Evolutionary conservation across 2,888 invertebrate species (phyloP).

Genomic region (Cantharis lateralis): DNA sequence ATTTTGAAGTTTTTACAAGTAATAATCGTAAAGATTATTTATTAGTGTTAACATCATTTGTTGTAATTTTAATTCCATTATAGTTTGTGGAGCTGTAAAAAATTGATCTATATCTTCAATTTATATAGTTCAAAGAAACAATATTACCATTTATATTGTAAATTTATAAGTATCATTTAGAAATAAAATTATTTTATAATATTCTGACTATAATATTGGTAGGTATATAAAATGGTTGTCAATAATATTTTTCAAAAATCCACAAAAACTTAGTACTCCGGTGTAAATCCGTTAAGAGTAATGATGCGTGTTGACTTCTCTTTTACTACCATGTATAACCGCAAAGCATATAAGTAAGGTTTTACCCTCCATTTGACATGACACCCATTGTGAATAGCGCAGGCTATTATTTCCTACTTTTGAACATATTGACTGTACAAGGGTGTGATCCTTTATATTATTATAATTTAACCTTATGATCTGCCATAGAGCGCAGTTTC

Average conservation of each 20-base stretch:
- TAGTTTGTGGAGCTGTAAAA: not conserved
- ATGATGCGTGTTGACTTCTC: constrained; percentile 33
- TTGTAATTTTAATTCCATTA: not conserved
- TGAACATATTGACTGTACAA: constrained; percentile 54
- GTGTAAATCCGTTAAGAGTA: constrained; percentile 37
- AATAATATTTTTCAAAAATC: not conserved
- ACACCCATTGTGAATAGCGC: constrained; percentile 52
- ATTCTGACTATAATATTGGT: too few relatives aligned
- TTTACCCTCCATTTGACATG: constrained; percentile 47
- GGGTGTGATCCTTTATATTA: constrained; percentile 40
- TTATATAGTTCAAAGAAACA: not conserved
- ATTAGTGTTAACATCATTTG: not conserved
- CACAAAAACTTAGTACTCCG: not conserved
- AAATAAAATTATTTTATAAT: not conserved
- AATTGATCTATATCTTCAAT: not conserved
- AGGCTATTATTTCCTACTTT: constrained; percentile 55
- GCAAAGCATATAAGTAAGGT: constrained; percentile 23
- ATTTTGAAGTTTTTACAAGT: not conserved
- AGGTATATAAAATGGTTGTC: not conserved
- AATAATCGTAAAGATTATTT: not conserved
- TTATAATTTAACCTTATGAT: constrained; percentile 25
- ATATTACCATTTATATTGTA: too few relatives aligned
- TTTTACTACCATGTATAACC: constrained; percentile 23
- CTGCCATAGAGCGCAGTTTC: constrained; percentile 4
- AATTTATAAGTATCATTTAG: too few relatives aligned